These are phyloP conservation scores for Pantherophis vulpinus DNA, from an alignment of 2,797 vertebrate genomes.

Conservation along the genomic window DNA sequence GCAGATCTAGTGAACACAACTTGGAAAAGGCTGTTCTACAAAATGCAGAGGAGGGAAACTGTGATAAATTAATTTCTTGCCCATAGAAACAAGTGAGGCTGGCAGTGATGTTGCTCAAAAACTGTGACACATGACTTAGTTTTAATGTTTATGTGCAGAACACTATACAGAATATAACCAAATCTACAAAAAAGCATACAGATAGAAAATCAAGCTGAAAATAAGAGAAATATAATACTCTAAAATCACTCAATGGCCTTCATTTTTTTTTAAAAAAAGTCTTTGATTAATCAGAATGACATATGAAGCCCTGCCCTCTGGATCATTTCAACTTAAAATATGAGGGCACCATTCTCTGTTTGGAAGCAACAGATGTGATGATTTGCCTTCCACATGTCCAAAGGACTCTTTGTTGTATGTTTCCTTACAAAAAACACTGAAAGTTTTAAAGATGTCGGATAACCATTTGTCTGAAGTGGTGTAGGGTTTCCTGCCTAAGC, in stretches of 20 bases:
- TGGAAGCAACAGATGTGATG: background rate
- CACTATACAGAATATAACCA: slow-evolving; percentile 13
- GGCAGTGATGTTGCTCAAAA: slow-evolving; percentile 12
- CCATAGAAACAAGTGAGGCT: slow-evolving; percentile 7
- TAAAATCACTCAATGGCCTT: slow-evolving; percentile 7
- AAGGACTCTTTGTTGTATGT: background rate
- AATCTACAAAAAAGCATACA: slow-evolving; percentile 10
- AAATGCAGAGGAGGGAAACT: background rate
- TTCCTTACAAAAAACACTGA: background rate
- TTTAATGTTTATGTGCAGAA: slow-evolving; percentile 23
- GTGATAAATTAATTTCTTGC: slow-evolving; percentile 21
- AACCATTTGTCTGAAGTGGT: no score
- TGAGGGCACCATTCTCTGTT: background rate
- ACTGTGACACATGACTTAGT: slow-evolving; percentile 12
- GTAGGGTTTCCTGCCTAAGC: no score
- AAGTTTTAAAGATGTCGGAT: no score
- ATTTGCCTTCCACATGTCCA: background rate
- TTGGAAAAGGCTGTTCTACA: background rate
- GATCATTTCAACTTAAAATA: slow-evolving; percentile 11
- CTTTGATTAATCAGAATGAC: background rate
- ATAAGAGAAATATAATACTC: slow-evolving; percentile 8
- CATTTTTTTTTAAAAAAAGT: background rate
- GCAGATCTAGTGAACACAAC: background rate
- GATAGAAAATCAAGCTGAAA: slow-evolving; percentile 4
- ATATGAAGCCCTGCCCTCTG: background rate